These are phyloP conservation scores for Myoxocephalus aenaeus DNA, from an alignment of 2,797 vertebrate species.

Conservation along the genomic window DNA sequence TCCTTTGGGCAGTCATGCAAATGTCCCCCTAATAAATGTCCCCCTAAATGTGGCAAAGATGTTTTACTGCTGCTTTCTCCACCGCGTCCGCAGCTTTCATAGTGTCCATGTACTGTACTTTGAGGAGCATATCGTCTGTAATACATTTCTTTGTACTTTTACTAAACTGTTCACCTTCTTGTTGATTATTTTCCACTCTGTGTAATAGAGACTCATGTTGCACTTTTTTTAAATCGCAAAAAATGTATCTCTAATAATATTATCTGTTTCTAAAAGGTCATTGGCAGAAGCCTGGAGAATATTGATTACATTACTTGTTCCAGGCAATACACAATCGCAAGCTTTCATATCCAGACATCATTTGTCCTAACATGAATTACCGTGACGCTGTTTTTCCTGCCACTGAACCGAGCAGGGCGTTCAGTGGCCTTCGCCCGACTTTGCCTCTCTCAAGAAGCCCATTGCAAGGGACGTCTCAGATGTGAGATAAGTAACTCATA, in stretches of 20 bases:
- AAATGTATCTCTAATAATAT: neutral
- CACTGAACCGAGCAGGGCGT: neutral
- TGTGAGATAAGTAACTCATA: neutral
- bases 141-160: neutral
- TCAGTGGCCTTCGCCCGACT: neutral
- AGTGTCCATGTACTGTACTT: neutral
- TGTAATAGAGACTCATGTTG: neutral
- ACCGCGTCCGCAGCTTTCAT: neutral
- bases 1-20: neutral
- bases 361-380: neutral
- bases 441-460: neutral
- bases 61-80: neutral
- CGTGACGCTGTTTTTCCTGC: neutral
- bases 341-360: neutral
- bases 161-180: neutral
- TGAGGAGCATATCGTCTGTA: neutral
- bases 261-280: neutral
- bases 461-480: neutral
- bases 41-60: neutral
- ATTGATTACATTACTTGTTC: neutral
- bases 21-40: neutral
- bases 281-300: neutral
- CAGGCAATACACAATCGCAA: neutral
- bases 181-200: neutral
- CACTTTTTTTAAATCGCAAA: no score